Conservation (phyloP, 2,888 invertebrate genomes). For the Drosophila atroscutellata region DNA sequence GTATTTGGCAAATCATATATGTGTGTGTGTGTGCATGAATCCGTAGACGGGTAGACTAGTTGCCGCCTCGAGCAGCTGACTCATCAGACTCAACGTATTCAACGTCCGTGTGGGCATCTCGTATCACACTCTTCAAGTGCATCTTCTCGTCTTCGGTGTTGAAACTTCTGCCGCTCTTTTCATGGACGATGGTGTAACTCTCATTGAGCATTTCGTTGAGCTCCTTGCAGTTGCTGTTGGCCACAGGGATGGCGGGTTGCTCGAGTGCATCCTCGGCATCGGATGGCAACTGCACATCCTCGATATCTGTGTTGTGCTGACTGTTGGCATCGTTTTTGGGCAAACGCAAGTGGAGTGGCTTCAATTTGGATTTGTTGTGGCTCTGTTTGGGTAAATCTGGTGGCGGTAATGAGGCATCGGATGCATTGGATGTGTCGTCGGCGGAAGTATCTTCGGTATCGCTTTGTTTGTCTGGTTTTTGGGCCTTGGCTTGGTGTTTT, state of each 20-base stretch:
- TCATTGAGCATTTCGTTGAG: constrained; percentile 85
- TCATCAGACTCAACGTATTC: constrained; percentile 86
- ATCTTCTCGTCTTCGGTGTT: constrained; percentile 85
- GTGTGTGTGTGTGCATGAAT: constrained; percentile 18
- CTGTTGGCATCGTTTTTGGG: constrained; percentile 54
- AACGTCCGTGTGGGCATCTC: constrained; percentile 86
- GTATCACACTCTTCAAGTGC: constrained; percentile 86
- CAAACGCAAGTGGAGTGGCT: constrained; percentile 50
- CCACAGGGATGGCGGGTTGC: constrained; percentile 47
- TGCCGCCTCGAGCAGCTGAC: constrained; percentile 75
- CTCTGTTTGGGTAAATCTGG: constrained; percentile 34
- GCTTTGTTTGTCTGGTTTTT: constrained; percentile 63
- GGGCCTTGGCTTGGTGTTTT: constrained; percentile 44
- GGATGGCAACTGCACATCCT: constrained; percentile 85
- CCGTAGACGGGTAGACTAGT: constrained; percentile 51
- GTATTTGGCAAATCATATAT: constrained; percentile 20
- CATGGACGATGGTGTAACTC: constrained; percentile 85
- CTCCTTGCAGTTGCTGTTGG: constrained; percentile 73
- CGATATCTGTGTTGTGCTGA: constrained; percentile 84
- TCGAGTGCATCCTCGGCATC: constrained; percentile 85
- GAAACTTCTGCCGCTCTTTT: constrained; percentile 84
- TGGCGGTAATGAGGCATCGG: constrained; percentile 53
- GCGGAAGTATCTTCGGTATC: constrained; percentile 85
- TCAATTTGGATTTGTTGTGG: constrained; percentile 46
- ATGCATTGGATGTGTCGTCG: constrained; percentile 81